Conservation (phyloP, 2,888 invertebrate species). For the Habrosyne pyritoides region DNA sequence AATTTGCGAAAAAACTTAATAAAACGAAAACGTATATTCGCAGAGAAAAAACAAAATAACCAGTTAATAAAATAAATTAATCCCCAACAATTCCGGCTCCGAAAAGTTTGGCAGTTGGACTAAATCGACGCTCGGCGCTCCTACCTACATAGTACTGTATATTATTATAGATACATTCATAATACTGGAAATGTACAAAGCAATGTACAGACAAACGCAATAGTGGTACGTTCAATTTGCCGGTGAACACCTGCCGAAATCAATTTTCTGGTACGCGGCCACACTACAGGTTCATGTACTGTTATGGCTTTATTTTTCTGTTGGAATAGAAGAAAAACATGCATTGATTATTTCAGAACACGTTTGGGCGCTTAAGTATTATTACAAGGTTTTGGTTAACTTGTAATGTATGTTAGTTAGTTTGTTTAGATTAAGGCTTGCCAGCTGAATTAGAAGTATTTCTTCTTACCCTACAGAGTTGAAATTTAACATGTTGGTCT, state of each 20-base stretch:
- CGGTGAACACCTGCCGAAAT: slow-evolving; percentile 53
- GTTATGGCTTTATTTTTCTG: background rate
- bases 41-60: background rate
- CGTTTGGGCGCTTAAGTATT: background rate
- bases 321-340: background rate
- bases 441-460: no score
- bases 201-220: slow-evolving; percentile 7
- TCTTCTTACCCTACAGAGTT: no score
- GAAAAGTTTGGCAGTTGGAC: background rate
- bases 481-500: no score
- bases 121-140: slow-evolving; percentile 1
- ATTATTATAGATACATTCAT: background rate
- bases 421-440: no score
- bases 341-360: background rate
- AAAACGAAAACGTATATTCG: background rate
- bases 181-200: background rate
- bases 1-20: background rate
- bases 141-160: background rate
- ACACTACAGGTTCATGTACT: slow-evolving; percentile 17
- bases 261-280: slow-evolving; percentile 55
- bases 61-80: slow-evolving; percentile 5
- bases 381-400: no score
- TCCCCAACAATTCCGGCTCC: background rate
- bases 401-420: no score
- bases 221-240: slow-evolving; percentile 34